Evolutionary conservation across 2,113 vertebrate species (phyloP).

Genomic region (Taxidea taxus): DNA sequence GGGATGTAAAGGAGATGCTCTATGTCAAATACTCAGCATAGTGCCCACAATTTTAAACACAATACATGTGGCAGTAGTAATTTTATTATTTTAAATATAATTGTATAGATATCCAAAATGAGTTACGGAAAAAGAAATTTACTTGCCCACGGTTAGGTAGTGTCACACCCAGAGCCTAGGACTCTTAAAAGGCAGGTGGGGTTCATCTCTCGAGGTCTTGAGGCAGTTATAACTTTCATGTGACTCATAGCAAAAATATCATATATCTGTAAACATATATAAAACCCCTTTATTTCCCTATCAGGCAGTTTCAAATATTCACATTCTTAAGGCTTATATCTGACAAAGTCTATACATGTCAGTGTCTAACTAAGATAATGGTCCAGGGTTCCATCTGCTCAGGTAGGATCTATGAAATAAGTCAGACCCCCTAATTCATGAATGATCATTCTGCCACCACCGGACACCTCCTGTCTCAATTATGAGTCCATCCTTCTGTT

Average conservation of each 20-base stretch:
- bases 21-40: background rate
- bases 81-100: background rate
- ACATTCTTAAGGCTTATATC: background rate
- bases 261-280: background rate
- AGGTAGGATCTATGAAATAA: background rate
- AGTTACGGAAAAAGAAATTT: background rate
- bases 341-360: background rate
- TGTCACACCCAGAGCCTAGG: background rate
- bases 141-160: background rate
- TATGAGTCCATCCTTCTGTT: background rate
- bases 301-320: background rate
- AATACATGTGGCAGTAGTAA: no score
- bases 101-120: background rate
- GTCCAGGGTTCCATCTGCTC: no score
- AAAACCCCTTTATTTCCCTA: background rate
- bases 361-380: no score
- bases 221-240: background rate
- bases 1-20: background rate
- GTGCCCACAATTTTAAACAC: background rate
- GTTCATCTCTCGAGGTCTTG: background rate
- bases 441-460: background rate
- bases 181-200: background rate
- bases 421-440: background rate
- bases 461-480: background rate
- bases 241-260: background rate